phyloP scores from a whole-genome alignment of 2,888 invertebrate genomes.

The Steinernema carpocapsae region DNA sequence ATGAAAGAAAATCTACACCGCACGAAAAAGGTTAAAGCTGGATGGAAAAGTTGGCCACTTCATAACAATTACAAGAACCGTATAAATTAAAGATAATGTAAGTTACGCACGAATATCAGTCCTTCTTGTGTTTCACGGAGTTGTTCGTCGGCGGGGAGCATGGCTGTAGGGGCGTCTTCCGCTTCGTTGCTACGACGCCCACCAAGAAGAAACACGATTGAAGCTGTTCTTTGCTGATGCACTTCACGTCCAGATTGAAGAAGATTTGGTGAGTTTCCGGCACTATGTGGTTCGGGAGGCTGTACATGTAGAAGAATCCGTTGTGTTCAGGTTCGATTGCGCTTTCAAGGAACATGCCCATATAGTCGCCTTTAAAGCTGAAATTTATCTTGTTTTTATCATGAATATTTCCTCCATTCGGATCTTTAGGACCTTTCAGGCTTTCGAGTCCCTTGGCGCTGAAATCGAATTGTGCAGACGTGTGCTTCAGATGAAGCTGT shows the following conservation, averaged over 20 bases:
- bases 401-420: too few relatives aligned
- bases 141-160: not conserved
- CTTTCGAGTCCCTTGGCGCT: too few relatives aligned
- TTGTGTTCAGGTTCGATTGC: slow-evolving; percentile 22
- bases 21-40: too few relatives aligned
- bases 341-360: slow-evolving; percentile 9
- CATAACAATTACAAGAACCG: too few relatives aligned
- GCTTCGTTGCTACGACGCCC: not conserved
- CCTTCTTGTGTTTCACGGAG: not conserved
- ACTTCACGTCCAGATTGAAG: slow-evolving; percentile 18
- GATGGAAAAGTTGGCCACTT: too few relatives aligned
- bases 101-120: too few relatives aligned
- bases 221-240: slow-evolving; percentile 1
- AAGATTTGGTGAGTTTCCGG: slow-evolving; percentile 5
- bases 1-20: too few relatives aligned
- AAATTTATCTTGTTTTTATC: not conserved
- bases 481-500: too few relatives aligned
- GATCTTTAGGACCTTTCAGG: too few relatives aligned
- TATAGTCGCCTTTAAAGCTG: slow-evolving; percentile 10
- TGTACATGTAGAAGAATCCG: slow-evolving; percentile 27
- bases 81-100: too few relatives aligned
- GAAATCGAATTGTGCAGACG: too few relatives aligned
- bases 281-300: not conserved
- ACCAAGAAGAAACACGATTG: slow-evolving; percentile 16
- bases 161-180: not conserved